phyloP scores from a whole-genome alignment of 1,140 invertebrate species.

The Proctacanthus coquilletti region DNA sequence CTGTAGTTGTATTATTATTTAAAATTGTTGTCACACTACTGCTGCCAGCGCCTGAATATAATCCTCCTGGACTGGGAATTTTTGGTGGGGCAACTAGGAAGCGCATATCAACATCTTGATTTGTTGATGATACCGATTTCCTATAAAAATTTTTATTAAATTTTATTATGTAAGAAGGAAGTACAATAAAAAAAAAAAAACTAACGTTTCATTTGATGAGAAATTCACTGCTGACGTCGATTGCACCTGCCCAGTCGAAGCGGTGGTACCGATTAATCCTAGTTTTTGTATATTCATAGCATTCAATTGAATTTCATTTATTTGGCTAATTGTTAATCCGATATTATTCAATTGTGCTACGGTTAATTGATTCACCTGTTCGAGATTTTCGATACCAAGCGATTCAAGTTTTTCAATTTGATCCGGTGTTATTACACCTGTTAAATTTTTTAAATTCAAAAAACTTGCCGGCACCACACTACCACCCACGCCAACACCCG shows the following conservation, averaged over 20 bases:
- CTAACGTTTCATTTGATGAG: no score
- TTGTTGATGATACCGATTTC: constrained; percentile 9
- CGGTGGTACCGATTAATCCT: constrained; percentile 26
- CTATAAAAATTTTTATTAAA: no score
- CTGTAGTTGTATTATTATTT: no score
- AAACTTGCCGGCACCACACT: constrained; percentile 18
- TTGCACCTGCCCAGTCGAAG: no score
- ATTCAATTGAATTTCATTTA: constrained; percentile 41
- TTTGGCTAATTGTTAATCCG: constrained; percentile 38
- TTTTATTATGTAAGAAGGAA: no score
- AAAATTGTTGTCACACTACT: no score
- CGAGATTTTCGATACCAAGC: constrained; percentile 40
- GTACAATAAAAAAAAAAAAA: no score
- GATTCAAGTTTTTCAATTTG: constrained; percentile 38
- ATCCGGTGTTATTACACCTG: constrained; percentile 34
- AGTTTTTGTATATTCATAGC: constrained; percentile 37
- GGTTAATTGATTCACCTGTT: constrained; percentile 39
- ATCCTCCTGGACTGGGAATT: no score
- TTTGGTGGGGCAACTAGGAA: constrained; percentile 28
- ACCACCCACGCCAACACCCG: neutral
- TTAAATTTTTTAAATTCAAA: constrained; percentile 38
- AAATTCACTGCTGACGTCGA: no score
- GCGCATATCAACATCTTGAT: constrained; percentile 37
- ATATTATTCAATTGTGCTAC: constrained; percentile 39
- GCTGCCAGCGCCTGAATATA: no score